phyloP scores from a whole-genome alignment of 2,113 vertebrate species.

The Regulus satrapa region DNA sequence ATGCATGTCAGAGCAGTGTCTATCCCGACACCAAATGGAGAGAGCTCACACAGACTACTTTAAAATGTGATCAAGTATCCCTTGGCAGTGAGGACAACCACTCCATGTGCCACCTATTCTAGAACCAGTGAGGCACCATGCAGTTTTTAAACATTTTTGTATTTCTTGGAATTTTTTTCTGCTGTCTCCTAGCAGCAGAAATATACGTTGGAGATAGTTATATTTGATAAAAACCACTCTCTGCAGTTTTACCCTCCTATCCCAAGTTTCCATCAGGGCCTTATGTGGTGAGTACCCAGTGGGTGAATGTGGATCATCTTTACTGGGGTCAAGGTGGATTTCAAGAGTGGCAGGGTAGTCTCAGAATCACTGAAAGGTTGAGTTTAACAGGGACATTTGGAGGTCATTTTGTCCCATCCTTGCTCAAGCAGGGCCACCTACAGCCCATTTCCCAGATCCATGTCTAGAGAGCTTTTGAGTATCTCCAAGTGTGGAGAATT shows the following conservation, averaged over 20 bases:
- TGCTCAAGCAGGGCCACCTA: background rate
- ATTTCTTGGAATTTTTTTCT: background rate
- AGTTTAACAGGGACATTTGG: background rate
- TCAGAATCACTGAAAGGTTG: background rate
- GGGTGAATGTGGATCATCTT: background rate
- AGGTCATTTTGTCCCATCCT: background rate
- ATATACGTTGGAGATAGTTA: background rate
- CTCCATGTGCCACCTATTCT: rapidly evolving
- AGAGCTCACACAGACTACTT: background rate
- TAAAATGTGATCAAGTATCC: background rate
- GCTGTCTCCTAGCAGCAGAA: background rate
- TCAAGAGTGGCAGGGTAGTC: rapidly evolving
- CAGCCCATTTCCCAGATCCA: background rate
- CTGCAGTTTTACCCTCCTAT: background rate
- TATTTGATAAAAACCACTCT: background rate
- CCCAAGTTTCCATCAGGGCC: background rate
- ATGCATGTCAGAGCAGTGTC: background rate
- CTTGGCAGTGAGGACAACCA: background rate
- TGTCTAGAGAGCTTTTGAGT: background rate
- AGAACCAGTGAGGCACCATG: background rate
- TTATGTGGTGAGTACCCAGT: rapidly evolving
- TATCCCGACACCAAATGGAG: constrained; percentile 53
- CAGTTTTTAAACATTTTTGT: background rate
- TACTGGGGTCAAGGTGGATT: background rate
- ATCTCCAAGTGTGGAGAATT: background rate